Percentiles rank a stretch among this genome's conserved stretches.
Conservation (phyloP, 2,113 vertebrate genomes). For the Balaeniceps rex region DNA sequence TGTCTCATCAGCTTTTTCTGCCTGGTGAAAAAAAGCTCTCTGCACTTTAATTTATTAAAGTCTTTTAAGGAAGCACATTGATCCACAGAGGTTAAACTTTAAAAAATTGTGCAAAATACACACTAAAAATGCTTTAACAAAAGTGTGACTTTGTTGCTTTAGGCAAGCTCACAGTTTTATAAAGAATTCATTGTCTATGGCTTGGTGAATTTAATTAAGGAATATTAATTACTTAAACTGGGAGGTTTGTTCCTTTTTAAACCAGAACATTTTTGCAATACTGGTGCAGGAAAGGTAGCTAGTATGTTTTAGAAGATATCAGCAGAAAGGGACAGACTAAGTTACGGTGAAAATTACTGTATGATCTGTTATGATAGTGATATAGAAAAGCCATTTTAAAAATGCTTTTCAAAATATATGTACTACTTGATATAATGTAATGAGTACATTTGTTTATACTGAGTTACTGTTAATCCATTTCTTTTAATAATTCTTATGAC, state of each 20-base stretch:
- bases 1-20: slow-evolving; percentile 99
- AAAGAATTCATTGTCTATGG: slow-evolving; percentile 92
- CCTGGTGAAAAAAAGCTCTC: slow-evolving; percentile 92
- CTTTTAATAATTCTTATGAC: background rate
- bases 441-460: slow-evolving; percentile 9
- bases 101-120: slow-evolving; percentile 93
- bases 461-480: slow-evolving; percentile 31
- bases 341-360: slow-evolving; percentile 10
- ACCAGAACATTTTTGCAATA: slow-evolving; percentile 71
- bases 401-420: background rate
- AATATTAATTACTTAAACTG: slow-evolving; percentile 94
- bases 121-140: slow-evolving; percentile 91
- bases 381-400: background rate
- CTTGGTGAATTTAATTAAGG: slow-evolving; percentile 93
- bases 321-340: slow-evolving; percentile 35
- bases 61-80: slow-evolving; percentile 99
- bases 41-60: slow-evolving; percentile 99
- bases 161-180: slow-evolving; percentile 80
- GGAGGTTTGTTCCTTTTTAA: slow-evolving; percentile 86
- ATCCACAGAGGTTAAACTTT: slow-evolving; percentile 99
- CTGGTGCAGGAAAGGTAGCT: slow-evolving; percentile 15
- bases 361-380: background rate
- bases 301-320: background rate
- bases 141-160: slow-evolving; percentile 91
- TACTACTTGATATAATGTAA: background rate